phyloP scores from a whole-genome alignment of 2,888 invertebrate genomes.

The Laspeyria flexula region DNA sequence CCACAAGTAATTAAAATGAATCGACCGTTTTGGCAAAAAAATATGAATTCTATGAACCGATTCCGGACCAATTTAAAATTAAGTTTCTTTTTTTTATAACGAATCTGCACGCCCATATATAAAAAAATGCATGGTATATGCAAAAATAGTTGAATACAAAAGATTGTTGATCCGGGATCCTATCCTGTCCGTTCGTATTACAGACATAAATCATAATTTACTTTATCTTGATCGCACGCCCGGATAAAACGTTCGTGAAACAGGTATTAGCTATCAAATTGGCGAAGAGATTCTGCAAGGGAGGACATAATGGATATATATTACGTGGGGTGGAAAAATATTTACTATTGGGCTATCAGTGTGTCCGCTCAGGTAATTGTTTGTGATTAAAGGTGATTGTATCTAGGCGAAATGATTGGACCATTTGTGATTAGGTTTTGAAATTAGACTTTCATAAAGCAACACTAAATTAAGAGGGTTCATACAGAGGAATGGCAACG shows the following conservation, averaged over 20 bases:
- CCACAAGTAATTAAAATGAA: no score
- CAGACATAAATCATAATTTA: constrained; percentile 45
- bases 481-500: no score
- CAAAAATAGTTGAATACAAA: background rate
- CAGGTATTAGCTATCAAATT: constrained; percentile 43
- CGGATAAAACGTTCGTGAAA: constrained; percentile 40
- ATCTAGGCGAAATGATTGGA: background rate
- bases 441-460: no score
- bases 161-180: constrained; percentile 10
- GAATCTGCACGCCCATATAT: no score
- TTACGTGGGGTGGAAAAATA: constrained; percentile 10
- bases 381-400: constrained; percentile 8
- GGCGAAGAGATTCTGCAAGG: constrained; percentile 36
- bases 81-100: no score
- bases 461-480: no score
- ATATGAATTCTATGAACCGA: no score
- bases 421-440: no score
- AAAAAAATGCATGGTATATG: no score
- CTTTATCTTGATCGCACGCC: constrained; percentile 36
- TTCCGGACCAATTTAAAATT: no score
- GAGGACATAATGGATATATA: constrained; percentile 34
- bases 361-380: constrained; percentile 9
- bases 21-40: no score
- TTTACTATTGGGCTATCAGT: constrained; percentile 14
- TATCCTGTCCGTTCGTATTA: constrained; percentile 15